Conservation (phyloP, 1,140 invertebrate species). For the Thalassaphorura encarpata region DNA sequence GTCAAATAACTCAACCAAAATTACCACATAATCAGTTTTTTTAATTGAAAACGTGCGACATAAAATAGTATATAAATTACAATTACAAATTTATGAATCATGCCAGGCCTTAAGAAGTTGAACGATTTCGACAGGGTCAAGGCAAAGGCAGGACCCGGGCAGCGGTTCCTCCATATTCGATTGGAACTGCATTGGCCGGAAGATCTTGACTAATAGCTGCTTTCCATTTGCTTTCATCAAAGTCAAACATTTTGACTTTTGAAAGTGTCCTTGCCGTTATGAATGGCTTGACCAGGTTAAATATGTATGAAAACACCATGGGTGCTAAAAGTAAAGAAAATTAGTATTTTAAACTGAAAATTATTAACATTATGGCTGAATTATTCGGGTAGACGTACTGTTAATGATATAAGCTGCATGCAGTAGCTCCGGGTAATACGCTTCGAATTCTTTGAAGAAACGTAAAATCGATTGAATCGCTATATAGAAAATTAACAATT, state of each 20-base stretch:
- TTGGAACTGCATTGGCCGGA: conserved; percentile 8
- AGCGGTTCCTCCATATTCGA: conserved; percentile 9
- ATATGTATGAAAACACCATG: conserved; percentile 10
- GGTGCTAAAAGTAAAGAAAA: conserved; percentile 1
- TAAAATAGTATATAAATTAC: too few species aligned
- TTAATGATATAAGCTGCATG: conserved; percentile 14
- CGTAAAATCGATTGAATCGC: conserved; percentile 9
- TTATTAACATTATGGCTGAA: neutral
- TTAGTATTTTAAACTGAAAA: neutral
- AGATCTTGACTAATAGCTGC: neutral
- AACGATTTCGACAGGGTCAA: too few species aligned
- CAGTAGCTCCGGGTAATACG: conserved; percentile 16
- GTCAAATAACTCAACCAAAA: too few species aligned
- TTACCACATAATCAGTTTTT: too few species aligned
- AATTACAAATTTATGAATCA: too few species aligned
- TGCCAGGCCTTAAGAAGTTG: too few species aligned
- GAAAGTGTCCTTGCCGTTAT: conserved; percentile 4
- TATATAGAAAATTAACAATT: neutral
- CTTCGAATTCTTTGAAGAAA: conserved; percentile 12
- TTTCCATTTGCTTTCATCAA: conserved; percentile 4
- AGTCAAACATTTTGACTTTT: conserved; percentile 15
- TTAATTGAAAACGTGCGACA: too few species aligned
- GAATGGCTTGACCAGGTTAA: conserved; percentile 17
- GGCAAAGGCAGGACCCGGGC: too few species aligned
- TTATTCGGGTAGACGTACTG: conserved; percentile 1